Conservation (phyloP, 2,797 vertebrate species). For the Phoxinus dragarum region DNA sequence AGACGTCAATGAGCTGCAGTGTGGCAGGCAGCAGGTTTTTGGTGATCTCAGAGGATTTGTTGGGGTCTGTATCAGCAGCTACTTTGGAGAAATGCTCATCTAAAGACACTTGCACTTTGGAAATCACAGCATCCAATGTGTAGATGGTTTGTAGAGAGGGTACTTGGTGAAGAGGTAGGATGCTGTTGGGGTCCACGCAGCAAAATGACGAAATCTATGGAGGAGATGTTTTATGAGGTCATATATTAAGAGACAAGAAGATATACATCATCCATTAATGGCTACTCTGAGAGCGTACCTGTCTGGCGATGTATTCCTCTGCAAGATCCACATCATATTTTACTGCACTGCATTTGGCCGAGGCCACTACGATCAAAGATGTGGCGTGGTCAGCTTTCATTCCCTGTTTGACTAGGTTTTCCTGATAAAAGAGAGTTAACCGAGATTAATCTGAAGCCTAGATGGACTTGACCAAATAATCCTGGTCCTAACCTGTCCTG, state of each 20-base stretch:
- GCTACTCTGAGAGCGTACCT: constrained; percentile 77
- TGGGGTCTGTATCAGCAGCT: constrained; percentile 88
- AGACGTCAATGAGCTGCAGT: constrained; percentile 92
- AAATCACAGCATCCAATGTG: constrained; percentile 94
- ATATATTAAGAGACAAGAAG: not conserved
- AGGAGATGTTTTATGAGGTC: not conserved
- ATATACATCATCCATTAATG: not conserved
- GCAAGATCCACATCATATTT: constrained; percentile 96
- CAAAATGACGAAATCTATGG: constrained; percentile 95
- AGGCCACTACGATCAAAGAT: constrained; percentile 85
- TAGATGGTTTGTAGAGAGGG: constrained; percentile 96
- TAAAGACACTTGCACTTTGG: constrained; percentile 97
- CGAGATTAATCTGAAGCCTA: not conserved
- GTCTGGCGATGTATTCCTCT: constrained; percentile 95
- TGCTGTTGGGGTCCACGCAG: constrained; percentile 85
- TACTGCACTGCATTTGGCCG: constrained; percentile 88
- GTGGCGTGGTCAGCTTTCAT: constrained; percentile 91
- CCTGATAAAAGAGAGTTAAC: constrained; percentile 72
- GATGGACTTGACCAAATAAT: not conserved
- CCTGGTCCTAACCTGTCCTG: too few species aligned
- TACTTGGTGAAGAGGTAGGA: constrained; percentile 90
- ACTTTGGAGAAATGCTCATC: constrained; percentile 97
- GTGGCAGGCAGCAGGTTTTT: constrained; percentile 96
- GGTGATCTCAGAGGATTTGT: constrained; percentile 92
- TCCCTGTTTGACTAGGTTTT: constrained; percentile 92